These are phyloP conservation scores for Sepiola atlantica DNA, from an alignment of 2,888 invertebrate species.

Conservation along the genomic window DNA sequence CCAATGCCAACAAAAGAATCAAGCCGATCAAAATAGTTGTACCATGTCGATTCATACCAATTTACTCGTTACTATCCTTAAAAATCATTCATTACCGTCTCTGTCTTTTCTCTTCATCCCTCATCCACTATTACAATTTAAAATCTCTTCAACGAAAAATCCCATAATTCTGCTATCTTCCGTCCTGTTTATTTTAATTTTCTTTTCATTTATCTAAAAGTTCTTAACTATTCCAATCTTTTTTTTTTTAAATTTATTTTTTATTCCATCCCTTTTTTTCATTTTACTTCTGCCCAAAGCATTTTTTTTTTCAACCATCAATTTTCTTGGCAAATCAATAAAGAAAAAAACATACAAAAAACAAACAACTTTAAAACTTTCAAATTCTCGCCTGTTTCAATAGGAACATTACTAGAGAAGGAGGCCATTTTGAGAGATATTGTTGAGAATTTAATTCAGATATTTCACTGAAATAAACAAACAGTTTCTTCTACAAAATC, in stretches of 20 bases:
- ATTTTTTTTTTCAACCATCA: background rate
- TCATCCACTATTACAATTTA: background rate
- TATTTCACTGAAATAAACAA: background rate
- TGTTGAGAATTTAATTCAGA: background rate
- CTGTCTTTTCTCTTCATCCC: background rate
- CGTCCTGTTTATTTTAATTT: background rate
- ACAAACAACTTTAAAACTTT: background rate
- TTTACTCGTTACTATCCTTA: no score
- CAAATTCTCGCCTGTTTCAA: background rate
- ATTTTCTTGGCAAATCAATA: background rate
- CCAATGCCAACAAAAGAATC: no score
- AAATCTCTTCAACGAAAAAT: background rate
- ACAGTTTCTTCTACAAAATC: background rate
- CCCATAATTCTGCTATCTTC: background rate
- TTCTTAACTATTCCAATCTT: background rate
- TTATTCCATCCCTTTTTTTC: background rate
- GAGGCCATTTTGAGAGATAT: background rate
- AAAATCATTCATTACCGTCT: background rate
- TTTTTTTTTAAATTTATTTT: background rate
- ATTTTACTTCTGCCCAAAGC: background rate
- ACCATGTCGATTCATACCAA: no score
- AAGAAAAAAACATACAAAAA: background rate
- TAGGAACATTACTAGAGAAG: background rate
- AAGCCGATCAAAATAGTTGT: no score
- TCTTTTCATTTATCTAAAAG: background rate